Conservation (phyloP, 2,888 invertebrate species). For the Creontiades dilutus region DNA sequence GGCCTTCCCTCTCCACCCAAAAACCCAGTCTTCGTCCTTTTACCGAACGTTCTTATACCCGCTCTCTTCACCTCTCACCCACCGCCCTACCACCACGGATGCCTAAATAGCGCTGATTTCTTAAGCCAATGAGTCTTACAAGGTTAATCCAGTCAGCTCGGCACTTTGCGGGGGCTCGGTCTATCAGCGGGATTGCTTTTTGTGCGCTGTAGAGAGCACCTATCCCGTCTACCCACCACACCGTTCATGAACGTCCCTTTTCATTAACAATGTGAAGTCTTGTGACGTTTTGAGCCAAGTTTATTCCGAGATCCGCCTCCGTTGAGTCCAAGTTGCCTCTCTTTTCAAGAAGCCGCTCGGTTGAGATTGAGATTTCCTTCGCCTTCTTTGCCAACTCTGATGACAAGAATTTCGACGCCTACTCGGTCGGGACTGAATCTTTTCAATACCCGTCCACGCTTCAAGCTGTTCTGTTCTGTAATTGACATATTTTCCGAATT, state of each 20-base stretch:
- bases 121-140: constrained; percentile 60
- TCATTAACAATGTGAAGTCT: constrained; percentile 54
- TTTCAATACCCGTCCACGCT: no score
- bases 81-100: not conserved
- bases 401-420: no score
- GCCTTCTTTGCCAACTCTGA: no score
- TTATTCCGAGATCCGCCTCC: constrained; percentile 16
- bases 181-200: constrained; percentile 50
- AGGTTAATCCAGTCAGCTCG: constrained; percentile 58
- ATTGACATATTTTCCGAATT: no score
- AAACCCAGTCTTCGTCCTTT: constrained; percentile 9
- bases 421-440: no score
- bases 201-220: not conserved
- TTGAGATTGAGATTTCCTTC: no score
- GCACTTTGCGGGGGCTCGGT: constrained; percentile 7
- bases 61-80: not conserved
- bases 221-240: not conserved
- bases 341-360: no score
- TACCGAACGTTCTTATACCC: constrained; percentile 51
- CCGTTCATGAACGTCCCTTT: not conserved
- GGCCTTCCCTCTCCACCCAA: not conserved
- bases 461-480: no score
- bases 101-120: constrained; percentile 63
- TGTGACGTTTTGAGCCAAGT: constrained; percentile 52
- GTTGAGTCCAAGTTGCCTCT: not conserved